Conservation (phyloP, 2,113 vertebrate species). For the Etheostoma spectabile region DNA sequence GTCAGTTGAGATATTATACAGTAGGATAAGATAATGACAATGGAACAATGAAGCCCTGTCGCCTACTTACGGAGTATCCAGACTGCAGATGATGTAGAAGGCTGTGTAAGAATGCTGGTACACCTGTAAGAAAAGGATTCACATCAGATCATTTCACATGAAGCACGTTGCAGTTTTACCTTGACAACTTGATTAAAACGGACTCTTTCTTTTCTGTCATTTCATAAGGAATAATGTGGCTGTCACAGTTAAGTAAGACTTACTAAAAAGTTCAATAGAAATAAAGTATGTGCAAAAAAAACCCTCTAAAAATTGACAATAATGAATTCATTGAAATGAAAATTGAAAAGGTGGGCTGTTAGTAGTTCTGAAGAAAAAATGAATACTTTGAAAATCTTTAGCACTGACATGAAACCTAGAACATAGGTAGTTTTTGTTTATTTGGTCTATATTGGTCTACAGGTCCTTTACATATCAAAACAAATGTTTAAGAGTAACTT, state of each 20-base stretch:
- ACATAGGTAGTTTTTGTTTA: neutral
- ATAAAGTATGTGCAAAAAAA: neutral
- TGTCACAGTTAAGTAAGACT: neutral
- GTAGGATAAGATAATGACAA: conserved; percentile 15
- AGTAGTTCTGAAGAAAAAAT: neutral
- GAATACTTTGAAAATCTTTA: neutral
- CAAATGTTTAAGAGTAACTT: neutral
- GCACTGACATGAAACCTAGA: neutral
- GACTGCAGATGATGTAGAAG: conserved; percentile 92
- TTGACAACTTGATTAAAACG: neutral
- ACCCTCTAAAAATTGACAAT: neutral
- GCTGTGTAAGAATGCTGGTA: conserved; percentile 94
- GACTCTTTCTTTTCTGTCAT: neutral
- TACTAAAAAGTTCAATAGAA: neutral
- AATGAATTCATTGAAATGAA: neutral
- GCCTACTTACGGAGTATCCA: conserved; percentile 84
- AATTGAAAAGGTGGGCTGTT: neutral
- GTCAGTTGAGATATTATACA: conserved; percentile 30
- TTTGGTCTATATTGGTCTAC: neutral
- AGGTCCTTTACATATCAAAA: neutral
- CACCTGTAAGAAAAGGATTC: conserved; percentile 80
- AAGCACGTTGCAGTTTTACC: neutral
- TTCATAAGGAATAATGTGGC: neutral
- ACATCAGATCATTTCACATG: neutral
- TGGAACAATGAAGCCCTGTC: conserved; percentile 1